Base-by-base conservation (phyloP, 2,797 vertebrate genomes). In the Tinamus major region DNA sequence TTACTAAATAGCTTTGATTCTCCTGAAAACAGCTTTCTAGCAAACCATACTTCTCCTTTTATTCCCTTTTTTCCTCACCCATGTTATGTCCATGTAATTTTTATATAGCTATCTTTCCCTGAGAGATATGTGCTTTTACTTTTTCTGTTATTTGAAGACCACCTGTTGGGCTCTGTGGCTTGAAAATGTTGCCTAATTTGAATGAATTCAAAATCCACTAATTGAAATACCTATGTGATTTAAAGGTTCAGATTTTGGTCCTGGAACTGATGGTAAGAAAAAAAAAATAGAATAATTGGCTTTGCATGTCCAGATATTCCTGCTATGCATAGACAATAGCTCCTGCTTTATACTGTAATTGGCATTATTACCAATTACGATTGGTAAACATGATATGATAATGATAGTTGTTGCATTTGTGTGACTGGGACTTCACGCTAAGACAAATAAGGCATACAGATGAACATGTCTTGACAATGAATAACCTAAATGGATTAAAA, bases 381-480 rank as follows among this genome's bases (percentile, higher is more conserved):
- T 42, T 42, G 42, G 42, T 42, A 17, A 42, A 7, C 56, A 26
- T 83, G 51, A 48, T 12, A 41, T 85, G 51, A 35, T 37, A 92
- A 87, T 79, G 46, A 35, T 58, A 91, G 79, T 29, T 84, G 49
- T 33, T 79, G 86, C 33, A 23, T 72, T 92, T 87, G 44, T 23
- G 9, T 96, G 90, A 94, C 80, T 93, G 92, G 49, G 59, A 58
- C 44, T 83, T 39, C 56, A 39, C 91, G 74, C 35, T 94, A 83
- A 96, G 87, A 90, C 90, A 89, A 95, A 88, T 89, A 62, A 96
- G 33, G 89, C 79, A 77, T 92, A 91, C 55, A 33, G 72, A 79
- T 31, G 75, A 89, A 64, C 48, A 67, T 90, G 53, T 92, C 69
- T 61, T 92, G 48, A 93, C 94, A 63, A 93, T 85, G 64, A 95